These are phyloP conservation scores for Sapayoa aenigma DNA, from an alignment of 2,113 vertebrate species.

Conservation along the genomic window DNA sequence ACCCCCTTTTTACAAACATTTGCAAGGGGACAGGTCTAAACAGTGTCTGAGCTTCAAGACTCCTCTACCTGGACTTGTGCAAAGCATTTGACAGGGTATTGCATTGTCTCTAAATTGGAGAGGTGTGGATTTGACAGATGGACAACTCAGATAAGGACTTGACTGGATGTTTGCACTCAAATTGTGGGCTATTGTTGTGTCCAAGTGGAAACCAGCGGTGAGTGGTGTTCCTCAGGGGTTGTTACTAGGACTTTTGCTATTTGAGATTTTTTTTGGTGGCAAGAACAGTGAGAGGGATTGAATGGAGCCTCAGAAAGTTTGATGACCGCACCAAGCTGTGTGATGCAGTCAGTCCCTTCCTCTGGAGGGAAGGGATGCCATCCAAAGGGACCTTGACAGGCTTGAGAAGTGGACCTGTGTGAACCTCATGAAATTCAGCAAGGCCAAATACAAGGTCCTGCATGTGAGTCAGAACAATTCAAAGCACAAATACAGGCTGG, in stretches of 20 bases:
- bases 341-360: neutral
- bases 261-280: neutral
- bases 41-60: neutral
- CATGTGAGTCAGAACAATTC: neutral
- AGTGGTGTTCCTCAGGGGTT: neutral
- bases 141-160: neutral
- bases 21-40: neutral
- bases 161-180: neutral
- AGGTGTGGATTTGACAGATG: neutral
- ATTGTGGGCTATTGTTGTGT: rapidly evolving
- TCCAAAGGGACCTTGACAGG: neutral
- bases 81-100: neutral
- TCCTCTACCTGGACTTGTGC: neutral
- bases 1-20: neutral
- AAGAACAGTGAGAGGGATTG: too few species aligned
- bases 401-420: neutral
- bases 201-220: neutral
- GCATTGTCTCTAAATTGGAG: neutral
- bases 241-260: neutral
- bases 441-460: neutral
- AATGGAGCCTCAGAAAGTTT: neutral
- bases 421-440: neutral
- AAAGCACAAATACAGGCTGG: neutral
- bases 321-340: neutral
- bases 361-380: neutral